Conservation (phyloP, 2,113 vertebrate genomes). For the Garra rufa region DNA sequence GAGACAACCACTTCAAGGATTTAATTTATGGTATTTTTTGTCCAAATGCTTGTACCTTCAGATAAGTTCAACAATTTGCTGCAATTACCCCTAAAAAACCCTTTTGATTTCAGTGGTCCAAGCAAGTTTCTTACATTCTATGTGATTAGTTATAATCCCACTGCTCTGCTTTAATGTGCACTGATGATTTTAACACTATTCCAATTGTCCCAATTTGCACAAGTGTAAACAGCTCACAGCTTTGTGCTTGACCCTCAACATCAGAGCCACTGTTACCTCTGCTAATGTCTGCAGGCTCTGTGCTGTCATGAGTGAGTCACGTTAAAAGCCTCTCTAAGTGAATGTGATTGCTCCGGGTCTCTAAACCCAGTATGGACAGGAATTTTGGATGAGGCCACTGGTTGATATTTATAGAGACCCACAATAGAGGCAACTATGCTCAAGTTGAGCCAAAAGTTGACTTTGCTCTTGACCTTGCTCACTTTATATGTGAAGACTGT, state of each 20-base stretch:
- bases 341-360: constrained; percentile 32
- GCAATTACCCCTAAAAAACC: neutral
- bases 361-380: constrained; percentile 53
- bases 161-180: neutral
- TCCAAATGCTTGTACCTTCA: neutral
- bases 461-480: constrained; percentile 50
- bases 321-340: constrained; percentile 48
- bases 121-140: neutral
- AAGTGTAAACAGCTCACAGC: neutral
- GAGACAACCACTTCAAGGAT: neutral
- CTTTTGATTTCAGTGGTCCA: neutral
- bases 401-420: constrained; percentile 52
- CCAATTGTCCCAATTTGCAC: constrained; percentile 34
- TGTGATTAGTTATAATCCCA: neutral
- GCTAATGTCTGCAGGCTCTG: constrained; percentile 21
- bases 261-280: constrained; percentile 24
- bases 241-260: neutral
- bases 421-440: constrained; percentile 40
- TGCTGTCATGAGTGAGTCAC: constrained; percentile 49
- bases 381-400: constrained; percentile 44
- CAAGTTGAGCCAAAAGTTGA: constrained; percentile 43
- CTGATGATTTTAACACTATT: constrained; percentile 11
- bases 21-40: neutral
- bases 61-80: neutral
- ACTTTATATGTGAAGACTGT: constrained; percentile 15